phyloP scores from a whole-genome alignment of 2,113 vertebrate genomes.

The Isichthys henryi region DNA sequence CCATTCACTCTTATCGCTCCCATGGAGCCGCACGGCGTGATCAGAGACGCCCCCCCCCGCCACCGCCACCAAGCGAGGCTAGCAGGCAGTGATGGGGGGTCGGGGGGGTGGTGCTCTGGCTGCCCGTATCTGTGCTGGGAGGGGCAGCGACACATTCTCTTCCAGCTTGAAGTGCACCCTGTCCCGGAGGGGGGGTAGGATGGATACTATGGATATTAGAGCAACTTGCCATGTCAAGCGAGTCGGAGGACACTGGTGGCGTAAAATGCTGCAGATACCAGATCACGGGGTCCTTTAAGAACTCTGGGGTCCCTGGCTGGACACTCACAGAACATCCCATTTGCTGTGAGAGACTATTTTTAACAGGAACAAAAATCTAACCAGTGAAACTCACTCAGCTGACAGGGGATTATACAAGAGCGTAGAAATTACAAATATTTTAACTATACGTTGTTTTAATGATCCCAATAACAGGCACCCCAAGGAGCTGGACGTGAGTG shows the following conservation, averaged over 20 bases:
- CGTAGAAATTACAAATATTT: not conserved
- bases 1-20: conserved; percentile 52
- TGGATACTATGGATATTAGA: conserved; percentile 63
- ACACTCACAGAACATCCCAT: not conserved
- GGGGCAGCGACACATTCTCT: conserved; percentile 35
- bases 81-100: conserved; percentile 27
- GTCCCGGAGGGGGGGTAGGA: conserved; percentile 50
- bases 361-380: not conserved
- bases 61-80: conserved; percentile 24
- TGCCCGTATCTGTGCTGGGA: conserved; percentile 31
- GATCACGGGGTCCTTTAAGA: not conserved
- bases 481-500: not conserved
- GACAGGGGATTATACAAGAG: not conserved
- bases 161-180: conserved; percentile 60
- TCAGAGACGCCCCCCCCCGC: conserved; percentile 32
- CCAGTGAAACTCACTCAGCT: not conserved
- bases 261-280: conserved; percentile 31
- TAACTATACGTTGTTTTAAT: not conserved
- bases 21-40: conserved; percentile 45
- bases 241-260: conserved; percentile 54
- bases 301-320: not conserved
- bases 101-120: conserved; percentile 29
- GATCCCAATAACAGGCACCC: not conserved
- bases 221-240: conserved; percentile 48
- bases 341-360: no score